Evolutionary conservation across 2,888 invertebrate genomes (phyloP).

Genomic region (Amiota minor): DNA sequence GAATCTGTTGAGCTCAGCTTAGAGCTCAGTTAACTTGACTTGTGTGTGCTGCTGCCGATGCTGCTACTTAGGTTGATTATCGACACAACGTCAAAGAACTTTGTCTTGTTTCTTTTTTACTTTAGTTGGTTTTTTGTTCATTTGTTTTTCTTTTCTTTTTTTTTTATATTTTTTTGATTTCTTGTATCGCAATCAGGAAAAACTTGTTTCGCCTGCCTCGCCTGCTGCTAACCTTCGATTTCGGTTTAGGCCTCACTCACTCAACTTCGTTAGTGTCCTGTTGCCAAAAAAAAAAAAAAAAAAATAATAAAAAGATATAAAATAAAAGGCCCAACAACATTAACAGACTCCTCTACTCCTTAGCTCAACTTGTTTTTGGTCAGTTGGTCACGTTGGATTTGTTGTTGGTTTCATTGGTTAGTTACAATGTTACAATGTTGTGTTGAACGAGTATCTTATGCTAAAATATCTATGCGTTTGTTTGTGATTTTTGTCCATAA

Average conservation of each 20-base stretch:
- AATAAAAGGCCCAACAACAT: background rate
- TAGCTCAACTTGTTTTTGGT: conserved; percentile 13
- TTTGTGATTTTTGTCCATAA: conserved; percentile 1
- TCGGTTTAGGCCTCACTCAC: conserved; percentile 5
- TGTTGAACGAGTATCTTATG: conserved; percentile 9
- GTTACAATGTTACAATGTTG: conserved; percentile 19
- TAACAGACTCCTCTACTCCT: background rate
- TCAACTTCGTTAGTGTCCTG: conserved; percentile 28
- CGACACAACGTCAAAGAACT: conserved; percentile 26
- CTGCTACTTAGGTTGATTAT: background rate
- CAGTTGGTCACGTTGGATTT: conserved; percentile 26
- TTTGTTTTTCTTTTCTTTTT: background rate
- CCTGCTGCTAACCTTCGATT: conserved; percentile 17
- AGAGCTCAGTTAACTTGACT: too few relatives aligned
- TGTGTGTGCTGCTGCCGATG: too few relatives aligned
- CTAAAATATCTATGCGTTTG: background rate
- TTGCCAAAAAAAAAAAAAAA: conserved; percentile 5
- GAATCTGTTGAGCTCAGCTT: too few relatives aligned
- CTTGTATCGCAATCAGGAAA: conserved; percentile 25
- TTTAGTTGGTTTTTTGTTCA: background rate
- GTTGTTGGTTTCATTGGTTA: too few relatives aligned
- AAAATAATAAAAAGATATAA: background rate
- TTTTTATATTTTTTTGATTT: too few relatives aligned
- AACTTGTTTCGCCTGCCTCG: conserved; percentile 21
- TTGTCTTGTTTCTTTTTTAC: conserved; percentile 4